Evolutionary conservation across 2,888 invertebrate genomes (phyloP).

Genomic region (Cheilosia grossa): DNA sequence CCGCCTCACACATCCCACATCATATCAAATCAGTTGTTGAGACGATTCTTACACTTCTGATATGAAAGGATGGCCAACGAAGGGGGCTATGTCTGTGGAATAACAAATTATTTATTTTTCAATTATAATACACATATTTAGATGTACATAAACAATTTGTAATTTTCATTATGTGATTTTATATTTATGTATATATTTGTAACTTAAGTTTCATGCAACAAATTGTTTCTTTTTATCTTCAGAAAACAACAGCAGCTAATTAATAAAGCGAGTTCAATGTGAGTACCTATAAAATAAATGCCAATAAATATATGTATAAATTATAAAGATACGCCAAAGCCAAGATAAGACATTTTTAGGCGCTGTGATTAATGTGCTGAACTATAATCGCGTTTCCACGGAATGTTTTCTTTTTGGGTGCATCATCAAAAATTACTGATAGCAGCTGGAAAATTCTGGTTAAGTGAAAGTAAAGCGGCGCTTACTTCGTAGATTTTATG

Average conservation of each 20-base stretch:
- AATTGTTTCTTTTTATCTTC: conserved; percentile 16
- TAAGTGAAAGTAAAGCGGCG: too few species aligned
- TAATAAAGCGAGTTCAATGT: conserved; percentile 64
- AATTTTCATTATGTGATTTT: not conserved
- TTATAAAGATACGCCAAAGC: too few species aligned
- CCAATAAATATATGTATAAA: not conserved
- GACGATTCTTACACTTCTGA: conserved; percentile 43
- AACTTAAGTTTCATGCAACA: not conserved
- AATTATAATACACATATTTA: conserved; percentile 17
- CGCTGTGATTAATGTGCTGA: too few species aligned
- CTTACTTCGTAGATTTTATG: too few species aligned
- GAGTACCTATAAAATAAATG: conserved; percentile 18
- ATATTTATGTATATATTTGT: too few species aligned
- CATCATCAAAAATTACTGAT: too few species aligned
- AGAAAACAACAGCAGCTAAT: conserved; percentile 47
- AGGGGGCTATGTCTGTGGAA: conserved; percentile 20
- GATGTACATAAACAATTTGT: conserved; percentile 1
- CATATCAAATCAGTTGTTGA: conserved; percentile 41
- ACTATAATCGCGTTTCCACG: too few species aligned
- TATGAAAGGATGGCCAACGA: conserved; percentile 36
- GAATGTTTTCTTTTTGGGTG: too few species aligned
- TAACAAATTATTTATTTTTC: conserved; percentile 17
- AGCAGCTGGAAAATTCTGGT: too few species aligned
- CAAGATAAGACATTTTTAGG: too few species aligned
- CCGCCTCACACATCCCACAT: conserved; percentile 37